A percentile compares a stretch with the other conserved stretches of the same genome.
Evolutionary conservation across 2,113 vertebrate genomes (phyloP).

Genomic region (Acrocephalus kingi): DNA sequence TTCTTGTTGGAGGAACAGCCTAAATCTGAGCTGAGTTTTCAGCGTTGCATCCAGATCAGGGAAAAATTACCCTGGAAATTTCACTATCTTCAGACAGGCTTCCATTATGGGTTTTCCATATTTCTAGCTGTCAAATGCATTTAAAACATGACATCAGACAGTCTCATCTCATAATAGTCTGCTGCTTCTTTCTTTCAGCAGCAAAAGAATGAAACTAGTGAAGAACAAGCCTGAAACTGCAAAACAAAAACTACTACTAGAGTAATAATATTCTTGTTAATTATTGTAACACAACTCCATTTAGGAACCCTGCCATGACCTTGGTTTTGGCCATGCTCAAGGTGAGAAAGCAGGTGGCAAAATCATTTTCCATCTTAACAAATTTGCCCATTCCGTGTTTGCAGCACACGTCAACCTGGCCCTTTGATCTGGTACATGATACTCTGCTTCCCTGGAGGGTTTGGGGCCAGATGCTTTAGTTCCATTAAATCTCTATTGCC

Average conservation of each 20-base stretch:
- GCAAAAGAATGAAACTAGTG: not conserved
- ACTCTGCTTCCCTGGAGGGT: conserved; percentile 39
- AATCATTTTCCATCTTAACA: conserved; percentile 29
- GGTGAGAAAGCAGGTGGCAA: conserved; percentile 54
- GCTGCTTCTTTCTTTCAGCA: not conserved
- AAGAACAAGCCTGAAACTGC: not conserved
- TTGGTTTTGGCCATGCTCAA: conserved; percentile 29
- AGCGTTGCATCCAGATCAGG: not conserved
- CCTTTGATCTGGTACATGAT: conserved; percentile 44
- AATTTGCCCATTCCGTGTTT: conserved; percentile 28
- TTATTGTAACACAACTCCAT: not conserved
- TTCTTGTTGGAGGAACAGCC: not conserved
- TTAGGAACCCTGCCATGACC: conserved; percentile 20
- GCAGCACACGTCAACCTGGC: not conserved
- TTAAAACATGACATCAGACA: not conserved
- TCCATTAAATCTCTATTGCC: conserved; percentile 25
- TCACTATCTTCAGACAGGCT: not conserved
- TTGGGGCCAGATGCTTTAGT: conserved; percentile 50
- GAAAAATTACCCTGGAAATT: not conserved
- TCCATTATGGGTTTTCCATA: not conserved
- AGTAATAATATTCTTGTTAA: conserved; percentile 15
- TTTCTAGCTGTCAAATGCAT: not conserved
- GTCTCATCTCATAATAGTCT: not conserved
- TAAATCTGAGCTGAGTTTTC: not conserved
- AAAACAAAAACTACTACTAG: not conserved